Percentiles rank a stretch among this genome's conserved stretches.
Evolutionary conservation across 2,797 vertebrate genomes (phyloP).

Genomic region (Danio jaintianensis): DNA sequence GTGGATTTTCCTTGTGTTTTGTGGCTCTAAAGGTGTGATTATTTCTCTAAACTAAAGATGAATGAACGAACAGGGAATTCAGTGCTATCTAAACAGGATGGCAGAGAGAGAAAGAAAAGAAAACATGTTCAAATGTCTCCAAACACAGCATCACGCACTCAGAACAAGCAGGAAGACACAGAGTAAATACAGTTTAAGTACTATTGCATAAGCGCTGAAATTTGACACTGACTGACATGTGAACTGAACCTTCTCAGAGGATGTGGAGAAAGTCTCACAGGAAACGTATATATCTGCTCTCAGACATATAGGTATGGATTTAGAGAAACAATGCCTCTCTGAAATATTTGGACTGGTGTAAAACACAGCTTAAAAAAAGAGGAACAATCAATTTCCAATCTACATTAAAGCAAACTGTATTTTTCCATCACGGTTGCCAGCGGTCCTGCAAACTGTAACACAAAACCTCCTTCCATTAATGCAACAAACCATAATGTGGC

Average conservation of each 20-base stretch:
- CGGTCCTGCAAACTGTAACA: constrained; percentile 29
- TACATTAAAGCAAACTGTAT: constrained; percentile 4
- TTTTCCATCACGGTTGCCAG: constrained; percentile 32
- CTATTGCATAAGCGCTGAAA: constrained; percentile 10
- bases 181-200: constrained; percentile 18
- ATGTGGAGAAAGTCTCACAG: constrained; percentile 11
- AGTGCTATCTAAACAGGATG: constrained; percentile 2
- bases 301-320: background rate
- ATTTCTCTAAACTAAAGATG: constrained; percentile 11
- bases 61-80: constrained; percentile 14
- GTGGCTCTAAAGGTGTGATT: constrained; percentile 3
- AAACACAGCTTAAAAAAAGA: background rate
- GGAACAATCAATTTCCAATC: constrained; percentile 8
- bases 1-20: background rate
- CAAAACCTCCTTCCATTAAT: constrained; percentile 36
- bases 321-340: constrained; percentile 3
- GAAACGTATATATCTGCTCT: background rate
- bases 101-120: background rate
- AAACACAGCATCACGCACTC: background rate
- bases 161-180: constrained; percentile 21
- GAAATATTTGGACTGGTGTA: background rate
- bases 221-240: constrained; percentile 17
- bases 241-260: constrained; percentile 16
- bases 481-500: constrained; percentile 50
- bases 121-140: background rate